A percentile compares a stretch with the other conserved stretches of the same genome.
Conservation (phyloP, 2,797 vertebrate genomes). For the Anguilla megastoma region DNA sequence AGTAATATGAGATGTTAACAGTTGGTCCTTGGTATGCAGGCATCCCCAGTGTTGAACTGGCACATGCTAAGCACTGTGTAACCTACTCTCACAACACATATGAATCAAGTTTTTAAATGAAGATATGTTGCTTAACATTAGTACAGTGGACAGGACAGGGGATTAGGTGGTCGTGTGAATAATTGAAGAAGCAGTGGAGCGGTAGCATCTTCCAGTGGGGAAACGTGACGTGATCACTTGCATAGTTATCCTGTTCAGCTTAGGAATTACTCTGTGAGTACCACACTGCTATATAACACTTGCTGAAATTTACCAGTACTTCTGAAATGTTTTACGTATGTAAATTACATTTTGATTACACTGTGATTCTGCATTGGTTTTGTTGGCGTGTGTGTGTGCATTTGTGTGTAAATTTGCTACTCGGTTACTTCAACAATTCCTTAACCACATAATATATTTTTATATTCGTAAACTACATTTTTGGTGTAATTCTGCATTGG, state of each 20-base stretch:
- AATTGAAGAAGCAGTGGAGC: constrained; percentile 30
- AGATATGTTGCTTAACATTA: constrained; percentile 21
- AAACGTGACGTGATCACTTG: neutral
- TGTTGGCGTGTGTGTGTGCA: neutral
- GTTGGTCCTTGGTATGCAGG: constrained; percentile 32
- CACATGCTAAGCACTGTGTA: constrained; percentile 38
- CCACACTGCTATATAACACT: neutral
- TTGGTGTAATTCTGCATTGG: neutral
- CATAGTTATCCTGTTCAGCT: neutral
- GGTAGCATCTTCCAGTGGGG: constrained; percentile 6
- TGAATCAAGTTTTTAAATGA: constrained; percentile 47
- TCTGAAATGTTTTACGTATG: neutral
- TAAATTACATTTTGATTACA: neutral
- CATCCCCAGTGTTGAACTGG: constrained; percentile 44
- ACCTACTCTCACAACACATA: constrained; percentile 27
- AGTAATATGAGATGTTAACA: constrained; percentile 52
- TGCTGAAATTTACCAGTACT: neutral
- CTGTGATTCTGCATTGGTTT: neutral
- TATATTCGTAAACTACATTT: constrained; percentile 13
- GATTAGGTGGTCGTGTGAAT: constrained; percentile 42
- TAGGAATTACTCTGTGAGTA: too few species aligned
- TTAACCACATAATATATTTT: constrained; percentile 37
- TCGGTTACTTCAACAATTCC: neutral
- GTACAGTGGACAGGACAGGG: constrained; percentile 17
- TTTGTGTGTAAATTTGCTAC: neutral